Percentiles rank a stretch among this genome's conserved stretches.
Evolutionary conservation across 2,113 vertebrate species (phyloP).

Genomic region (Cercocebus atys): DNA sequence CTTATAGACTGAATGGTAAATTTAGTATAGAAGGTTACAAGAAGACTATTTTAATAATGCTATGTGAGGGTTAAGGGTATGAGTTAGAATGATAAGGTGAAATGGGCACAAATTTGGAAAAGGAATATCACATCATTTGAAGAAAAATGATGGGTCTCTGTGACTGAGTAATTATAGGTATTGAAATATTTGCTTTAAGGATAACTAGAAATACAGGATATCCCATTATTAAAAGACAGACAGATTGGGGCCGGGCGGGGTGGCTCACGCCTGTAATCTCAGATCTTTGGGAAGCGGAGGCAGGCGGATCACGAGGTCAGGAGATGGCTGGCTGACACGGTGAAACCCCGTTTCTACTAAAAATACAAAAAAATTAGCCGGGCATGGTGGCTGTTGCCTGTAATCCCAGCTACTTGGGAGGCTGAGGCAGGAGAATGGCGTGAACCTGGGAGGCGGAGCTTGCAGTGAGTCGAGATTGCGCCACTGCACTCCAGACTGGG

Average conservation of each 20-base stretch:
- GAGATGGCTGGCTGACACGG: too few species aligned
- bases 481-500: too few species aligned
- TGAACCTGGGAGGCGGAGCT: too few species aligned
- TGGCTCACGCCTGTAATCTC: too few species aligned
- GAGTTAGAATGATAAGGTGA: not conserved
- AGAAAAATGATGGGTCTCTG: not conserved
- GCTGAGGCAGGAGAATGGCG: too few species aligned
- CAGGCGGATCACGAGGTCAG: too few species aligned
- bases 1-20: not conserved
- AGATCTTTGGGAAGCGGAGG: too few species aligned
- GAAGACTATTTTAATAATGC: not conserved
- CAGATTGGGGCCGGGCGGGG: not conserved
- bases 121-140: not conserved
- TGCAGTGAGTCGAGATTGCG: too few species aligned
- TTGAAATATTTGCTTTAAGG: not conserved
- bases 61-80: not conserved
- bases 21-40: not conserved
- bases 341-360: too few species aligned
- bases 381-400: too few species aligned
- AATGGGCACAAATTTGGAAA: not conserved
- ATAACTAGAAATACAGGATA: not conserved
- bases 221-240: not conserved
- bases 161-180: not conserved
- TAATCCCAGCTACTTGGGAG: too few species aligned
- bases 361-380: too few species aligned